phyloP scores from a whole-genome alignment of 2,797 vertebrate species.

The Balearica regulorum region DNA sequence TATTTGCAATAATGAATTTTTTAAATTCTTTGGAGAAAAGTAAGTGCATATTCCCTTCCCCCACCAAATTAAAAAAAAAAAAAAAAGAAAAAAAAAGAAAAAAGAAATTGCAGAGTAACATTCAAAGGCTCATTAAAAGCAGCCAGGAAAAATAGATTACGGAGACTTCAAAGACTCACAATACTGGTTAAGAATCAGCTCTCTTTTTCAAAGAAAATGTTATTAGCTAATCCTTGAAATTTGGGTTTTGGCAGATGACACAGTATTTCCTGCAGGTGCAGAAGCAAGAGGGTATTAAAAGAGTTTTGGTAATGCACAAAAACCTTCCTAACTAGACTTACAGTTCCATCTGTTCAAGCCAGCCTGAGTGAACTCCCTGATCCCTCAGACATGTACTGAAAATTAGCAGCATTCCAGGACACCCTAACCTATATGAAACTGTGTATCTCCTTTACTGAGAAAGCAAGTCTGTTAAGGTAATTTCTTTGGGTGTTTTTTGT shows the following conservation, averaged over 20 bases:
- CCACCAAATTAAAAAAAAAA: neutral
- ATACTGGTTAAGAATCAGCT: slow-evolving; percentile 57
- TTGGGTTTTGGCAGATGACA: slow-evolving; percentile 55
- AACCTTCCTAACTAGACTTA: neutral
- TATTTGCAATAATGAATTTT: slow-evolving; percentile 40
- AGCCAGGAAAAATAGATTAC: slow-evolving; percentile 60
- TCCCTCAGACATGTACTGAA: neutral
- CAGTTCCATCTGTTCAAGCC: neutral
- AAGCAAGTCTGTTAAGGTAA: neutral
- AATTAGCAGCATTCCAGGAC: neutral
- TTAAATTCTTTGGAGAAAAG: slow-evolving; percentile 29
- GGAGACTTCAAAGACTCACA: slow-evolving; percentile 36
- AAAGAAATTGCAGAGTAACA: slow-evolving; percentile 10
- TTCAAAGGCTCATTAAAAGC: slow-evolving; percentile 63
- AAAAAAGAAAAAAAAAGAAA: neutral
- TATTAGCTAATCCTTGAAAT: slow-evolving; percentile 67
- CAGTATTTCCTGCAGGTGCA: slow-evolving; percentile 62
- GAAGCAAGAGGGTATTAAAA: slow-evolving; percentile 13
- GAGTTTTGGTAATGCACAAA: slow-evolving; percentile 6
- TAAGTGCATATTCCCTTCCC: neutral
- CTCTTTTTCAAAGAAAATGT: slow-evolving; percentile 59
- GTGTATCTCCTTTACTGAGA: neutral
- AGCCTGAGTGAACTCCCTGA: neutral
- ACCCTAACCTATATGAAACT: neutral
- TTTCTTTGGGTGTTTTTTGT: neutral